Evolutionary conservation across 2,888 invertebrate species (phyloP), one percentile per base, ranked within the genome.

Genomic region (Phrixothrix hirtus): DNA sequence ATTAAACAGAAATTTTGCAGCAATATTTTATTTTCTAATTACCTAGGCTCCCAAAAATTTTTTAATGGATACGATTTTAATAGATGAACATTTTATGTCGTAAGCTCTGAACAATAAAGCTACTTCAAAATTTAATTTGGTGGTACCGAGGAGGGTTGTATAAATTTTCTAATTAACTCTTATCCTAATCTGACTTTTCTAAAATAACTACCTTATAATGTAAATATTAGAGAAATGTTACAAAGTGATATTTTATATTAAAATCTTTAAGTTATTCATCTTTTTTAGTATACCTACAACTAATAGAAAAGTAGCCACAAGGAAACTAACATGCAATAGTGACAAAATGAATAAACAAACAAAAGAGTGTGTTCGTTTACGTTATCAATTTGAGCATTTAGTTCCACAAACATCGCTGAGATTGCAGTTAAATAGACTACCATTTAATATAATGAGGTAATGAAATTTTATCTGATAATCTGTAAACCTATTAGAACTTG

Each of bases 151-250:
- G 13, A 29, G 30, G 36, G 36, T 30, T 30, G 45, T 14, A 36
- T 36, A 36, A 36, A 45, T 45, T 50, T 47, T 35, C 41, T 48
- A 48, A 48, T 48, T 48, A 48, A 48, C 41, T 48, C 38, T 48
- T 42, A 34, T 41, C 35, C 48, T 48, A 48, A 48, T 48, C 48
- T 48, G 36, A 46, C 35, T 35, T 21, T 21, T 21, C 21, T 21
- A 21, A 13, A 43, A 34, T 14, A 27, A 34, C 34, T 16, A 13
- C 26, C 34, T 31, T 17, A 11, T 34, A 27, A 10, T 15, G 25
- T 26, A 7, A 13, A 38, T 38, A 38, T 38, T 38, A 38, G 21
- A 7, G n/a, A 44, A 44, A 44, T 35, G 34, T 44, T 44, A 44
- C n/a, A n/a, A n/a, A n/a, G n/a, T n/a, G n/a, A n/a, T n/a, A n/a